A percentile compares a stretch with the other conserved stretches of the same genome.
Conservation (phyloP, 2,888 invertebrate species). For the Andrena praecox region DNA sequence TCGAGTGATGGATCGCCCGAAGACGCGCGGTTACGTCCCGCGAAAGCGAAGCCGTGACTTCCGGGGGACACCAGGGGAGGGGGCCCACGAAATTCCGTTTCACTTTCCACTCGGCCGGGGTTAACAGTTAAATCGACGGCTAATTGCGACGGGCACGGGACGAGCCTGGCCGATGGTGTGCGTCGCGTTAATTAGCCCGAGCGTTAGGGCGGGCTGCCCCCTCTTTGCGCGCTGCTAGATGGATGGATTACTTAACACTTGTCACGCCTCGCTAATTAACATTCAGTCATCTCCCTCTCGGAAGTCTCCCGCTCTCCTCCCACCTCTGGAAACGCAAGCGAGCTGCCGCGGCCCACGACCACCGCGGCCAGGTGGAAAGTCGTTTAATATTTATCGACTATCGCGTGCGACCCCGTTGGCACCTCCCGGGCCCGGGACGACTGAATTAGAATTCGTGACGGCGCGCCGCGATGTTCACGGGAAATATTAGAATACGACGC, state of each 20-base stretch:
- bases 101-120: constrained; percentile 38
- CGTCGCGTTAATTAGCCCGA: constrained; percentile 71
- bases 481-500: constrained; percentile 83
- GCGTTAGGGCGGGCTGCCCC: constrained; percentile 71
- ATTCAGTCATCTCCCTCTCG: constrained; percentile 80
- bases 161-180: constrained; percentile 32
- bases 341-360: constrained; percentile 30
- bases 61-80: constrained; percentile 34
- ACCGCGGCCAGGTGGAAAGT: constrained; percentile 77
- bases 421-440: constrained; percentile 60
- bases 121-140: constrained; percentile 57
- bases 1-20: constrained; percentile 43
- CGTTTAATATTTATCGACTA: constrained; percentile 83
- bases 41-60: constrained; percentile 43
- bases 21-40: constrained; percentile 32
- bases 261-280: constrained; percentile 82
- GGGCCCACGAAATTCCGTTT: constrained; percentile 45
- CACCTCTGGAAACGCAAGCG: constrained; percentile 6
- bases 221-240: constrained; percentile 63
- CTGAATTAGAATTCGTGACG: constrained; percentile 74
- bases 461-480: constrained; percentile 74
- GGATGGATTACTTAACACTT: constrained; percentile 78
- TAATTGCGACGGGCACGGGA: constrained; percentile 49
- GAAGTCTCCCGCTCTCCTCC: constrained; percentile 57
- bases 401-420: constrained; percentile 75